phyloP scores from a whole-genome alignment of 2,888 invertebrate species.

The Ectobius pallidus region DNA sequence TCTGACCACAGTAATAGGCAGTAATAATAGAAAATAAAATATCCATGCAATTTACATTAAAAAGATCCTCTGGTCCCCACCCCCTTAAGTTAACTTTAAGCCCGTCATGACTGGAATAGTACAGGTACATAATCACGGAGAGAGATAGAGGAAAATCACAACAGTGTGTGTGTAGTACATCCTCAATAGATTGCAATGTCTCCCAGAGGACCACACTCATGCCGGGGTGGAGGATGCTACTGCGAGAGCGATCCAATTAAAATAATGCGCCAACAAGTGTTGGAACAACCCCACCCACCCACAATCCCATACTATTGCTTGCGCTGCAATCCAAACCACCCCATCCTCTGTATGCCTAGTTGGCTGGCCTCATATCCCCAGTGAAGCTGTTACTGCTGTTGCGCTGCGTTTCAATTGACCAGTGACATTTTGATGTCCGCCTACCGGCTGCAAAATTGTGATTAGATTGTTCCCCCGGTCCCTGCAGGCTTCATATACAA shows the following conservation, averaged over 20 bases:
- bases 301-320: constrained; percentile 23
- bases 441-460: constrained; percentile 46
- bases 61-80: too few species aligned
- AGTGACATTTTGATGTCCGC: constrained; percentile 44
- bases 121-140: background rate
- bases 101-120: background rate
- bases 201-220: constrained; percentile 23
- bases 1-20: too few species aligned
- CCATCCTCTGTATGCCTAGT: background rate
- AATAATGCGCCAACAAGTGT: constrained; percentile 45
- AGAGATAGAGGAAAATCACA: background rate
- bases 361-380: constrained; percentile 4
- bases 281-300: constrained; percentile 25
- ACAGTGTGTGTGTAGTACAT: background rate
- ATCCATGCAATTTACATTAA: too few species aligned
- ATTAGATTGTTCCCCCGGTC: constrained; percentile 46
- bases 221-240: background rate
- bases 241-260: constrained; percentile 43
- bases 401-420: constrained; percentile 45
- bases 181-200: constrained; percentile 41
- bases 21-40: too few species aligned
- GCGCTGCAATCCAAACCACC: constrained; percentile 29
- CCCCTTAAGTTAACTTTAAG: too few species aligned
- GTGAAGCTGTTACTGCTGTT: constrained; percentile 17
- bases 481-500: constrained; percentile 41